Evolutionary conservation across 2,113 vertebrate species (phyloP), one percentile per base, ranked within the genome.

Genomic region (Microcebus jonahi): DNA sequence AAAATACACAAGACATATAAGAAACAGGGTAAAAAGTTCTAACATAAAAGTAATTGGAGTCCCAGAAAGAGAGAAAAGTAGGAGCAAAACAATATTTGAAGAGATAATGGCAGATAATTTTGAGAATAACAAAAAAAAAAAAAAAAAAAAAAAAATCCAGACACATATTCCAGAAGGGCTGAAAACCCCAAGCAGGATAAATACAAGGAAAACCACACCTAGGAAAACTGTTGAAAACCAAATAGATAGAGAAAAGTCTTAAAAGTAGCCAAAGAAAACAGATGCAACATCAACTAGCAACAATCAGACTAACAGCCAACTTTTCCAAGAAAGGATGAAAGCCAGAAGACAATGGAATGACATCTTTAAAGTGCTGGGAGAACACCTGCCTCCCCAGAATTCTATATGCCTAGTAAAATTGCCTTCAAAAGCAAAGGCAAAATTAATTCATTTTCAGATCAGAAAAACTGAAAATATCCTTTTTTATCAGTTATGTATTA

Each of bases 111-210:
- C 42, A 83, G 4, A 76, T 31, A 95, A 86, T 80, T 85, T 73
- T 25, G n/a, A 89, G 71, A 91, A 96, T 90, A 53, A 48, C 29
- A 71, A 77, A 89, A 84, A 77, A 45, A 45, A 42, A 89, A 84
- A 77, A 45, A 45, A 42, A 45, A 45, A 45, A 45, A 45, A 45
- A 84, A 36, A 70, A 36, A 36, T 48, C 73, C 86, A 65, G 15
- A 5, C 7, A 65, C 5, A 65, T 29, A 79, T 27, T 92, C 61
- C 83, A 70, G 27, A 86, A 80, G 61, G 39, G 21, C 34, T 48
- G 31, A 80, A 75, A 50, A 59, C 50, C 39, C 12, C 48, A 70
- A 92, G 25, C 45, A 77, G 36, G 50, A 84, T 39, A 79, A 92
- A 79, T 17, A 71, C 20, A 84, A 88, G n/a, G 71, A 71, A 90